Percentiles rank a stretch among this genome's conserved stretches.
Conservation (phyloP, 2,888 invertebrate species). For the Norana najaformis region DNA sequence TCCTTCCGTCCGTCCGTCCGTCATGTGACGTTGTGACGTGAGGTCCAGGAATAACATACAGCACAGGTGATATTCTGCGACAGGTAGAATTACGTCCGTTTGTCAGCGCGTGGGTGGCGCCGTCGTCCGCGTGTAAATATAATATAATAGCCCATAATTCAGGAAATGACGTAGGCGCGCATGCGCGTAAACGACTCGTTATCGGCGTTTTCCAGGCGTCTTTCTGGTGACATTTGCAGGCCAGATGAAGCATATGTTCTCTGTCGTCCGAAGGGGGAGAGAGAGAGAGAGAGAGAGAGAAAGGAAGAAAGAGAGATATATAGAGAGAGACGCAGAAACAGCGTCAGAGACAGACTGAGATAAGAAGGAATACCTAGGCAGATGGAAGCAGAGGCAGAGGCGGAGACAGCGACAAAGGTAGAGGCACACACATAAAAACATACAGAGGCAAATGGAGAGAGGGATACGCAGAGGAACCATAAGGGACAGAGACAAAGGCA, state of each 20-base stretch:
- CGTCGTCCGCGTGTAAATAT: background rate
- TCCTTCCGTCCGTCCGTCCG: too few species aligned
- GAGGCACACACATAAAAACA: background rate
- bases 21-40: background rate
- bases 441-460: background rate
- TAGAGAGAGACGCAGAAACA: background rate
- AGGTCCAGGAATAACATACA: background rate
- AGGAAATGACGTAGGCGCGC: background rate
- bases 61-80: background rate
- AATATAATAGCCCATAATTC: background rate
- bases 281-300: background rate
- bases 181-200: background rate
- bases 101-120: background rate
- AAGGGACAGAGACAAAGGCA: background rate
- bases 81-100: background rate
- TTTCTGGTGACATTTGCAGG: background rate
- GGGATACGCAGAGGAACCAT: background rate
- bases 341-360: too few species aligned
- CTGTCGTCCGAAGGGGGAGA: too few species aligned
- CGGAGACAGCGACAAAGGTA: too few species aligned
- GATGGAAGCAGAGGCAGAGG: too few species aligned
- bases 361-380: too few species aligned
- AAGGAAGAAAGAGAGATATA: background rate
- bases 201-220: background rate
- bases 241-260: background rate